phyloP scores from a whole-genome alignment of 2,797 vertebrate genomes.

The Novumbra hubbsi region DNA sequence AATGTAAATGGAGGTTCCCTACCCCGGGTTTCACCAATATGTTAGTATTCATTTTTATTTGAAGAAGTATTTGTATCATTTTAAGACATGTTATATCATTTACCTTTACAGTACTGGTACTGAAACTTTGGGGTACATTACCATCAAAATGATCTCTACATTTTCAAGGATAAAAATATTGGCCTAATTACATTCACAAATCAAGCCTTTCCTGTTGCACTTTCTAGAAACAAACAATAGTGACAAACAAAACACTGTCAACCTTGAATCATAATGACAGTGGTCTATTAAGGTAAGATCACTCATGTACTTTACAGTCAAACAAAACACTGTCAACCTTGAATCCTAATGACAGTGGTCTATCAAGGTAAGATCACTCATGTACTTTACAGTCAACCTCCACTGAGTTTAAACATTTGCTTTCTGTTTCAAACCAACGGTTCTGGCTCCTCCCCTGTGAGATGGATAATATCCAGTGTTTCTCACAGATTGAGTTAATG shows the following conservation, averaged over 20 bases:
- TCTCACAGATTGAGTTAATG: background rate
- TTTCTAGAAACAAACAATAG: background rate
- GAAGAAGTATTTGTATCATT: constrained; percentile 44
- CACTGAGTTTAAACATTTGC: background rate
- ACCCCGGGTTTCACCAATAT: constrained; percentile 38
- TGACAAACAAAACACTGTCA: background rate
- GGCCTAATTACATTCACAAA: background rate
- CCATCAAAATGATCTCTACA: background rate
- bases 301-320: background rate
- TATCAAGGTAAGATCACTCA: background rate
- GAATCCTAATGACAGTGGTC: background rate
- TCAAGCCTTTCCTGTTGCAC: background rate
- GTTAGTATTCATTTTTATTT: constrained; percentile 49
- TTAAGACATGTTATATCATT: constrained; percentile 10
- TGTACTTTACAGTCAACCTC: background rate
- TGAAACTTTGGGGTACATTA: too few relatives aligned
- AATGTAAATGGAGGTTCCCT: constrained; percentile 44
- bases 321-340: background rate
- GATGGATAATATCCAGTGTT: background rate
- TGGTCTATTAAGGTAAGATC: background rate
- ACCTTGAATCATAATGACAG: background rate
- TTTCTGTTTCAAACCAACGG: background rate
- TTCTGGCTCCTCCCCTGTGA: background rate
- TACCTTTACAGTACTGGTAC: too few relatives aligned
- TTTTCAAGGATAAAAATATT: background rate